Base-by-base conservation (phyloP, 2,113 vertebrate genomes). In the Uria aalge region DNA sequence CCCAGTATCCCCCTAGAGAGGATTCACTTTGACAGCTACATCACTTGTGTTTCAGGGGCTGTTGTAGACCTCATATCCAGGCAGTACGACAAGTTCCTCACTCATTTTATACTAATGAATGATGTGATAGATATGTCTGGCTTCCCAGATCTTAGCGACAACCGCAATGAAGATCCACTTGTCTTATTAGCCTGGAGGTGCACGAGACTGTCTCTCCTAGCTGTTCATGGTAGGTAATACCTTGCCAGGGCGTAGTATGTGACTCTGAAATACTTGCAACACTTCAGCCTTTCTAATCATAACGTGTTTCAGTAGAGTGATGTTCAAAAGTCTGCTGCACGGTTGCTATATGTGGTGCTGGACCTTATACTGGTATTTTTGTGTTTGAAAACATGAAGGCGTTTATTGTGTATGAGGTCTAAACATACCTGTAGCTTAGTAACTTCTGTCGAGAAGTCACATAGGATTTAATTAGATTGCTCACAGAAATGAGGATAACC, bases 51-150 rank as follows among this genome's bases (percentile, higher is more conserved):
- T 97, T 99, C 99, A 38, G 99, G 99, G 59, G 99, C 98, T 67
- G 98, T 99, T 81, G 97, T 99, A 97, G 99, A 99, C 98, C 99
- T 99, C 96, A 99, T 99, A 98, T 99, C 99, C 88, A 99, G 99
- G 98, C 99, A 99, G 98, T 99, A 99, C 95, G 99, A 99, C 98
- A 99, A 99, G 97, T 99, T 99, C 88, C 99, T 99, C 96, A 99
- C 99, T 94, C 99, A 99, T 96, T 99, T 99, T 96, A 98, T 99
- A 97, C 98, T 99, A 90, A 99, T 99, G 98, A 99, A 99, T 98
- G 98, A 99, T 98, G 98, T 98, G 85, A 98, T 98, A 96, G 99
- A 99, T 92, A 99, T 99, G 43, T 98, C 98, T 53, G 98, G 98
- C 86, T 99, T 99, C 98, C 99, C 99, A 50, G 99, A 99, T 98